Evolutionary conservation across 2,888 invertebrate genomes (phyloP), one percentile per base, ranked within the genome.

Genomic region (Amphimallon solstitiale): DNA sequence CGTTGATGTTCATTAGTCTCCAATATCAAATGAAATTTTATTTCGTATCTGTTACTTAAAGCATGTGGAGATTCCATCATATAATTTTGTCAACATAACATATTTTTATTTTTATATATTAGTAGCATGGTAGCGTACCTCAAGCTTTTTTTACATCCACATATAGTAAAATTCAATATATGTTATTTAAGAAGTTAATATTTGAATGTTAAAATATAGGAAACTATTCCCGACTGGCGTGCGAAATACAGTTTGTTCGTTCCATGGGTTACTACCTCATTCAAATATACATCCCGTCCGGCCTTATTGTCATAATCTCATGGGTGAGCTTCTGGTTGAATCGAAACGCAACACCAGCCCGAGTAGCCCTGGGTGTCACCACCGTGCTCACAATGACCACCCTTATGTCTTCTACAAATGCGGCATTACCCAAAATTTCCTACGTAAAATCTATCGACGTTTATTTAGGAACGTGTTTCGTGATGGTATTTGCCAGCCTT

Each of bases 191-290:
- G 15, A n/a, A 15, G 14, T 29, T 59, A 48, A 56, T 38, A 37
- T 34, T 45, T 35, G 7, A 45, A 45, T 48, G 66, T 62, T 63
- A 43, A 52, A 65, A 62, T 65, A 77, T 88, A 94, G 97, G 97
- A 88, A 95, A 96, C 86, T 97, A 97, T 86, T 96, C 95, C 80
- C 91, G 97, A 81, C 86, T 97, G 88, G 94, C 94, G 78, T 96
- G 95, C 86, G 95, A 95, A 86, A 96, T 97, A 84, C 95, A 96
- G 85, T 96, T 97, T 86, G 95, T 95, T 77, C 91, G 97, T 76
- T 96, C 96, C 81, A 96, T 97, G 95, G 97, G 97, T 81, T 97
- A 97, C 89, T 97, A 97, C 88, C 89, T 97, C 81, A 97, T 97
- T 86, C 97, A 97, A 88, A 97, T 97, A 86, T 97, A 97, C 88